Base-by-base conservation (phyloP, 2,888 invertebrate genomes). In the Stenchaetothrips biformis region DNA sequence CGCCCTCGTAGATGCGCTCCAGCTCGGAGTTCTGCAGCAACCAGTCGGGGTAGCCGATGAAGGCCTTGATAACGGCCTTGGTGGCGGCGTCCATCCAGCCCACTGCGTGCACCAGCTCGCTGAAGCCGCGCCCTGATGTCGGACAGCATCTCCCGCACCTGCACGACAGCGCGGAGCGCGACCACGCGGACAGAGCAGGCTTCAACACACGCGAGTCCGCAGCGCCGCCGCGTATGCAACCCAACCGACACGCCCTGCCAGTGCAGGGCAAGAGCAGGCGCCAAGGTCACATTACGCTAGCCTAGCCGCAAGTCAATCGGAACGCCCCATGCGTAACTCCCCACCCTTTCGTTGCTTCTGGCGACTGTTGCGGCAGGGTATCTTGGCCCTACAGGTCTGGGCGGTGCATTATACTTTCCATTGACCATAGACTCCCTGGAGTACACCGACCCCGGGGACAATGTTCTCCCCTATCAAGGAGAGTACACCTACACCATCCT, bases 31-130 rank as follows among this genome's bases (percentile, higher is more conserved):
- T 89, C 83, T 93, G 89, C 79, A 92, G 89, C 2, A 95, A 88
- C 94, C 94, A 95, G 79, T 92, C 89, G 0, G 95, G 95, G 85
- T 92, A 94, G 0, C 94, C 95, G 83, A 95, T 92, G 81, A 92
- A 91, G 80, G 92, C 91, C 80, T 90, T 90, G 93, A 95, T 94
- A 83, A 91, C 89, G 48, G 88, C 83, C 86, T 94, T 94, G 0
- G 95, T 95, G 80, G 88, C 85, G 47, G 88, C 87, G 84, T 95
- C 95, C 94, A 95, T 95, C 95, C 95, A 95, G 81, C 89, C 89
- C 0, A 91, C 88, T 79, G 88, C 86, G 0, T 88, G 87, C 0
- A 95, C 92, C 80, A 94, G 87, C 79, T 90, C 88, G 1, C 91
- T 90, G 84, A 95, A 92, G 0, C 94, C 90, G 48, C n/a, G 89